Base-by-base conservation (phyloP, 2,888 invertebrate species). In the Mactromeris polynyma region DNA sequence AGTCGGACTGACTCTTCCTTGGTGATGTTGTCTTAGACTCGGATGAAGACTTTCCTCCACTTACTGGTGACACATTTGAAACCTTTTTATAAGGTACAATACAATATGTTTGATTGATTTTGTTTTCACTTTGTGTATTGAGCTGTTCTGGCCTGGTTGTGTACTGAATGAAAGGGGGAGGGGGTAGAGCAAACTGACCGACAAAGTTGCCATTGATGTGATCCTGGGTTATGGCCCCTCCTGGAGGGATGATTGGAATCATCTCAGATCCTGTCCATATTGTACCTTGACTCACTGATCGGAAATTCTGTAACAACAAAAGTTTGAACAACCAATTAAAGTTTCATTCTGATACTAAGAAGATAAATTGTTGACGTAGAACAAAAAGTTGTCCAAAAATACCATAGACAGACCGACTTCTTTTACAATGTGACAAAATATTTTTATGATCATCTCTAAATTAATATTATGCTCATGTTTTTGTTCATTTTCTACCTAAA, bases 281-380 rank as follows among this genome's bases (percentile, higher is more conserved):
- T 6, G 83, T 87, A 64, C 82, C 83, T 73, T 90, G 89, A 77
- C 86, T 87, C 19, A 88, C 40, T 26, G 81, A 54, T 38, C 92
- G 64, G 87, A 90, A 92, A 83, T 89, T 88, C 92, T 92, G 89
- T 38, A 46, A 46, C 3, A 46, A n/a, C n/a, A n/a, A n/a, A 46
- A 9, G 17, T 42, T 7, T 46, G 46, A 46, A 46, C 46, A 46
- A 46, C 46, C 46, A 46, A 46, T 46, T 46, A 46, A 14, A 46
- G 2, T 17, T n/a, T n/a, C n/a, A n/a, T n/a, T n/a, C n/a, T n/a
- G n/a, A n/a, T n/a, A n/a, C n/a, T n/a, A n/a, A n/a, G n/a, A n/a
- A n/a, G n/a, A n/a, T n/a, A n/a, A n/a, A n/a, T n/a, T n/a, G n/a
- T n/a, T n/a, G n/a, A n/a, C n/a, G n/a, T n/a, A n/a, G n/a, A n/a